phyloP scores from a whole-genome alignment of 1,140 invertebrate species.

The Monomorium pharaonis region DNA sequence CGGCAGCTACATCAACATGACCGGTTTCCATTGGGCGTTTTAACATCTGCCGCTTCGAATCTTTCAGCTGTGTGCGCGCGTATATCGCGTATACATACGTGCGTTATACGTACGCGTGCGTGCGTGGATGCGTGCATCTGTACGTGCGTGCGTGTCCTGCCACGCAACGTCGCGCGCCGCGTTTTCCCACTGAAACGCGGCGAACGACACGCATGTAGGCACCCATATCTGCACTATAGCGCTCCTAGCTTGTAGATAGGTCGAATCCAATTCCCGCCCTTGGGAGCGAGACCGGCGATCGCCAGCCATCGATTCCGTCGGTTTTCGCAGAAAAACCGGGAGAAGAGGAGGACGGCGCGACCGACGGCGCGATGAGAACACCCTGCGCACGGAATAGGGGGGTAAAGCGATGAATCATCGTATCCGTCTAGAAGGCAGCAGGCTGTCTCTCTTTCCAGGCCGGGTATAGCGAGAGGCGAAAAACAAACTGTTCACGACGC shows the following conservation, averaged over 20 bases:
- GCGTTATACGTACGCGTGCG: neutral
- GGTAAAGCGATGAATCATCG: slow-evolving; percentile 55
- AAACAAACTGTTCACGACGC: slow-evolving; percentile 27
- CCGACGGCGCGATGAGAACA: slow-evolving; percentile 40
- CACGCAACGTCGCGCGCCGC: slow-evolving; percentile 70
- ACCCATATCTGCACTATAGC: neutral
- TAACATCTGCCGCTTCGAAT: slow-evolving; percentile 83
- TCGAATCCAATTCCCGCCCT: slow-evolving; percentile 46
- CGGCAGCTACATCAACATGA: slow-evolving; percentile 85
- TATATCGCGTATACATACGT: neutral
- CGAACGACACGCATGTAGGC: slow-evolving; percentile 26
- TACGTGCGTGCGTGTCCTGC: slow-evolving; percentile 59
- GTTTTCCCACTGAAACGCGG: slow-evolving; percentile 36
- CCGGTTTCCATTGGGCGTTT: slow-evolving; percentile 84
- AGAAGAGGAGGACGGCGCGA: neutral
- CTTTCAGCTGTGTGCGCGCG: slow-evolving; percentile 56
- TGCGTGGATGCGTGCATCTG: slow-evolving; percentile 51
- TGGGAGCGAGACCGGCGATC: slow-evolving; percentile 35
- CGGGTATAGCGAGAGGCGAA: slow-evolving; percentile 9
- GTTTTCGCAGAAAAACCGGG: slow-evolving; percentile 36
- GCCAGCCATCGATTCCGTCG: slow-evolving; percentile 26
- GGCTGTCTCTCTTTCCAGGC: slow-evolving; percentile 67
- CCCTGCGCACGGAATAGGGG: slow-evolving; percentile 8
- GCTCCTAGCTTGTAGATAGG: neutral
- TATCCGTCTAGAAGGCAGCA: slow-evolving; percentile 13